Conservation (phyloP, 2,888 invertebrate genomes). For the Buathra laborator region DNA sequence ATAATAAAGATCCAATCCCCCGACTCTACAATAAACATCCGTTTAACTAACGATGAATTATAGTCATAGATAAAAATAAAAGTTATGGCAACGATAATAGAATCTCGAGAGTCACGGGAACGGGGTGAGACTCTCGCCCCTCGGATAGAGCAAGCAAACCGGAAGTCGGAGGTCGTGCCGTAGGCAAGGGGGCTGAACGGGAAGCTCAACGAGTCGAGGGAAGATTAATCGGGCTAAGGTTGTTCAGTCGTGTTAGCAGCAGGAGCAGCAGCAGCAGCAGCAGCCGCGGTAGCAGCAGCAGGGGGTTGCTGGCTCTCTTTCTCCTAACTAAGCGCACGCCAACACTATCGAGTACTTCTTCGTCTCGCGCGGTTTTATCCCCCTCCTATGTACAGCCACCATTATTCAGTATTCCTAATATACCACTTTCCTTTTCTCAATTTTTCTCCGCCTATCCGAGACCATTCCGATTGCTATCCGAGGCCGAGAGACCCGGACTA, state of each 20-base stretch:
- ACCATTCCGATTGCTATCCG: neutral
- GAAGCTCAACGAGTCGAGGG: constrained; percentile 51
- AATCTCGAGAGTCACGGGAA: constrained; percentile 1
- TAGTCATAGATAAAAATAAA: constrained; percentile 40
- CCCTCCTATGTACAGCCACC: neutral
- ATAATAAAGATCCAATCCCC: neutral
- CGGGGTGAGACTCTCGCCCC: neutral
- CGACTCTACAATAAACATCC: neutral
- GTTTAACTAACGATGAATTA: constrained; percentile 28
- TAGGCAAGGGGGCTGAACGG: constrained; percentile 16
- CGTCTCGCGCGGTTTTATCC: neutral
- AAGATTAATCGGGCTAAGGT: constrained; percentile 59
- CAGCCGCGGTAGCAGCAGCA: neutral
- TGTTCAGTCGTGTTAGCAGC: constrained; percentile 15
- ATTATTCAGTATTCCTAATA: neutral
- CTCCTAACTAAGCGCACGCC: neutral
- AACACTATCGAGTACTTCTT: neutral
- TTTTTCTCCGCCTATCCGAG: constrained; percentile 9
- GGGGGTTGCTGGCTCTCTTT: constrained; percentile 3
- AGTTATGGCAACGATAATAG: constrained; percentile 7
- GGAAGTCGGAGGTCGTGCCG: constrained; percentile 50
- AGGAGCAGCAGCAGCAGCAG: neutral
- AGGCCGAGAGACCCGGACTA: neutral
- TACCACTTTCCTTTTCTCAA: neutral
- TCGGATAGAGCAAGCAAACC: constrained; percentile 11